These are phyloP conservation scores for Python bivittatus DNA, from an alignment of 2,113 vertebrate genomes.

Conservation along the genomic window DNA sequence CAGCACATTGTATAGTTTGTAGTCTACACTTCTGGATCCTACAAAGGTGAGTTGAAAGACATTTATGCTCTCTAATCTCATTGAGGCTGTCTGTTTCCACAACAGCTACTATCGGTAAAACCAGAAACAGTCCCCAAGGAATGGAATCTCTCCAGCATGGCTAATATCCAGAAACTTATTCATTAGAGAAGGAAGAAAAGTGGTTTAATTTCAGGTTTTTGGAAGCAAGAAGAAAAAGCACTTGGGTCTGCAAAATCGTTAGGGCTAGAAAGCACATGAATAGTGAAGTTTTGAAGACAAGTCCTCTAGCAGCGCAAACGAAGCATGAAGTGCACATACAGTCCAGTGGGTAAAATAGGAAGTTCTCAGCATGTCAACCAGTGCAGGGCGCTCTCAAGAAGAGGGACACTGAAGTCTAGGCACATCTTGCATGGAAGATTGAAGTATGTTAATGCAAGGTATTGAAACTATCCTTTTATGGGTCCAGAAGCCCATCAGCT, in stretches of 20 bases:
- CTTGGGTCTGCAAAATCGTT: neutral
- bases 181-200: neutral
- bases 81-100: neutral
- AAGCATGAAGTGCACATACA: neutral
- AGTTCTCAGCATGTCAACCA: too few species aligned
- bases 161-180: neutral
- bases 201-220: neutral
- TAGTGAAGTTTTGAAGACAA: neutral
- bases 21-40: conserved; percentile 2
- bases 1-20: conserved; percentile 6
- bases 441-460: neutral
- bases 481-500: neutral
- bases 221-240: neutral
- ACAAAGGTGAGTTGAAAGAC: conserved; percentile 37
- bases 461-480: neutral
- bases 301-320: neutral
- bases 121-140: conserved; percentile 23
- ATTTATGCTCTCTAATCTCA: conserved; percentile 28
- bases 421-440: neutral
- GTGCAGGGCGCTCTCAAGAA: too few species aligned
- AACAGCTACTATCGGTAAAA: conserved; percentile 28
- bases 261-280: neutral
- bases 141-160: neutral
- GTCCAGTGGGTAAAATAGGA: too few species aligned
- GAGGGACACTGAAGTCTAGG: too few species aligned